A percentile compares a stretch with the other conserved stretches of the same genome.
phyloP scores from a whole-genome alignment of 2,888 invertebrate genomes.

The Phorcus lineatus region DNA sequence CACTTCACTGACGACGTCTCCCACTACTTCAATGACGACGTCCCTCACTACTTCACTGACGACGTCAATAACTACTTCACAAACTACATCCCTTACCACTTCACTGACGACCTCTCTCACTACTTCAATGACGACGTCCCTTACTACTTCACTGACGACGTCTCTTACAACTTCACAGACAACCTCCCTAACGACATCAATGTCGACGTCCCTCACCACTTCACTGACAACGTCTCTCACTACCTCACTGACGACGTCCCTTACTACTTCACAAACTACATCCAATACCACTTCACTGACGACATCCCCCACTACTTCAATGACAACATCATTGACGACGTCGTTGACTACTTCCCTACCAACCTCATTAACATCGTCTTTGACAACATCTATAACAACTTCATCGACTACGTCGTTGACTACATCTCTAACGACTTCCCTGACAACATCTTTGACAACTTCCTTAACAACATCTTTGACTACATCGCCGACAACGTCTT shows the following conservation, averaged over 20 bases:
- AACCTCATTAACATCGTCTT: neutral
- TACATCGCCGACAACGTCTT: neutral
- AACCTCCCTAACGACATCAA: too few species aligned
- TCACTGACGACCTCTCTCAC: too few species aligned
- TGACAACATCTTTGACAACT: neutral
- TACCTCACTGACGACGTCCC: neutral
- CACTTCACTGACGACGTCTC: too few species aligned
- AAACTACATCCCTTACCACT: too few species aligned
- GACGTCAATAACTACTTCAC: too few species aligned
- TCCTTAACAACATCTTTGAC: neutral
- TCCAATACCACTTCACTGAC: neutral
- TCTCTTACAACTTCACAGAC: too few species aligned
- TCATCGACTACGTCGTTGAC: neutral
- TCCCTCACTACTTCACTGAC: too few species aligned
- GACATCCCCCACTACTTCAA: neutral
- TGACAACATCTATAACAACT: neutral
- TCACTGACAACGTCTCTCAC: too few species aligned
- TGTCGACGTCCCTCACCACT: too few species aligned
- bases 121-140: too few species aligned
- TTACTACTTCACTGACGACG: too few species aligned
- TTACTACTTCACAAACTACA: neutral
- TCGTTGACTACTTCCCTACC: neutral
- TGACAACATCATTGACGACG: neutral
- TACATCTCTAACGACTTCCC: neutral
- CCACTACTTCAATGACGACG: too few species aligned